phyloP scores from a whole-genome alignment of 2,797 vertebrate genomes.

The Pseudopleuronectes americanus region DNA sequence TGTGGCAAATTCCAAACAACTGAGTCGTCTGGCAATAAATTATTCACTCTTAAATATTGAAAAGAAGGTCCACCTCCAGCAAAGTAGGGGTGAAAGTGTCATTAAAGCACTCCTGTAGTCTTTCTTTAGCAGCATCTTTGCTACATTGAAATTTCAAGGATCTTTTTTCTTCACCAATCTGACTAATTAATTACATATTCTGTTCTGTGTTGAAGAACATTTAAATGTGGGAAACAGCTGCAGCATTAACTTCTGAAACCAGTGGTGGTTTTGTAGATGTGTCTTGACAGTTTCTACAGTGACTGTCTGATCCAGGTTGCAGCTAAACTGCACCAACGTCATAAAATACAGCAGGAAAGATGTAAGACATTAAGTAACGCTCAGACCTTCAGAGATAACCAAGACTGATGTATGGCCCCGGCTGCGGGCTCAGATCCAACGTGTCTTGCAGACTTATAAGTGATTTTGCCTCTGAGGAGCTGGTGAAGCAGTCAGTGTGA shows the following conservation, averaged over 20 bases:
- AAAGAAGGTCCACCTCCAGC: too few relatives aligned
- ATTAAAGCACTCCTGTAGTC: neutral
- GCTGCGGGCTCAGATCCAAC: slow-evolving; percentile 17
- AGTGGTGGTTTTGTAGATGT: neutral
- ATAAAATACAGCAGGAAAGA: slow-evolving; percentile 26
- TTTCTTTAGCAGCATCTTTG: neutral
- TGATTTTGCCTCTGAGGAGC: slow-evolving; percentile 36
- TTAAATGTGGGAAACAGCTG: neutral
- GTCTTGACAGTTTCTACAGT: neutral
- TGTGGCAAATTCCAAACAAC: too few relatives aligned
- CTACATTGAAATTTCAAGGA: neutral
- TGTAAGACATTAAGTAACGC: slow-evolving; percentile 17
- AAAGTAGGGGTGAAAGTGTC: too few relatives aligned
- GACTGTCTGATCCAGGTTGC: neutral
- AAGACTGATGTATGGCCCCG: slow-evolving; percentile 21
- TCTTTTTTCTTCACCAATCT: neutral
- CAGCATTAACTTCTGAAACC: neutral
- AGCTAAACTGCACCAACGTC: slow-evolving; percentile 25
- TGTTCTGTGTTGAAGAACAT: slow-evolving; percentile 9
- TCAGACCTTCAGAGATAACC: slow-evolving; percentile 37
- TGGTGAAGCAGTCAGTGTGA: slow-evolving; percentile 25
- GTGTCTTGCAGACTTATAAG: slow-evolving; percentile 20
- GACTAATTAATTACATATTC: neutral
- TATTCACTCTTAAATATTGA: too few relatives aligned
- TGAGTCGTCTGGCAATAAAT: too few relatives aligned